Evolutionary conservation across 1,140 invertebrate genomes (phyloP).

Genomic region (Eueides isabella): DNA sequence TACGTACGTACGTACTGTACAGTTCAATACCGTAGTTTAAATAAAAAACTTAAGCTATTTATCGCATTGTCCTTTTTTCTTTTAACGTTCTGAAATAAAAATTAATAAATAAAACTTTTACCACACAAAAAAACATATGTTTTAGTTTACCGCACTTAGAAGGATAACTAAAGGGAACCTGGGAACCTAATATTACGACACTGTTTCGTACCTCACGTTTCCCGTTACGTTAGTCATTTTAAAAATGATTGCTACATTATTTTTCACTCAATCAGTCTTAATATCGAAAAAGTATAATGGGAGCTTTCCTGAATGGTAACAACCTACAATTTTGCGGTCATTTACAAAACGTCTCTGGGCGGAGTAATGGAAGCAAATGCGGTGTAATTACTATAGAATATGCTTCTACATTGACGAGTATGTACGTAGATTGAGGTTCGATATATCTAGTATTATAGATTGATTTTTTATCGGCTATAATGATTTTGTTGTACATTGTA

Average conservation of each 20-base stretch:
- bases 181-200: too few relatives aligned
- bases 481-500: background rate
- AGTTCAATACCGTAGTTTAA: background rate
- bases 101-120: background rate
- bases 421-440: background rate
- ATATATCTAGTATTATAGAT: background rate
- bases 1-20: background rate
- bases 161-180: too few relatives aligned
- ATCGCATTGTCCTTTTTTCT: background rate
- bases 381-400: background rate
- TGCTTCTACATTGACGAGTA: background rate
- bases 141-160: too few relatives aligned
- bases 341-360: conserved; percentile 31
- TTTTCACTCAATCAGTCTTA: conserved; percentile 40
- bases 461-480: background rate
- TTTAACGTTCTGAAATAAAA: background rate
- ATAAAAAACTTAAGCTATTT: background rate
- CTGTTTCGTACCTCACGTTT: too few relatives aligned
- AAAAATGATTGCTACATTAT: conserved; percentile 25
- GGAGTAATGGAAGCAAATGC: conserved; percentile 5
- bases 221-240: conserved; percentile 19
- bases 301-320: conserved; percentile 1
- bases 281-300: conserved; percentile 30
- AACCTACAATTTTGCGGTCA: conserved; percentile 30
- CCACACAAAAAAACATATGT: too few relatives aligned